These are phyloP conservation scores for Hypercompe scribonia DNA, from an alignment of 2,888 invertebrate genomes.

Conservation along the genomic window DNA sequence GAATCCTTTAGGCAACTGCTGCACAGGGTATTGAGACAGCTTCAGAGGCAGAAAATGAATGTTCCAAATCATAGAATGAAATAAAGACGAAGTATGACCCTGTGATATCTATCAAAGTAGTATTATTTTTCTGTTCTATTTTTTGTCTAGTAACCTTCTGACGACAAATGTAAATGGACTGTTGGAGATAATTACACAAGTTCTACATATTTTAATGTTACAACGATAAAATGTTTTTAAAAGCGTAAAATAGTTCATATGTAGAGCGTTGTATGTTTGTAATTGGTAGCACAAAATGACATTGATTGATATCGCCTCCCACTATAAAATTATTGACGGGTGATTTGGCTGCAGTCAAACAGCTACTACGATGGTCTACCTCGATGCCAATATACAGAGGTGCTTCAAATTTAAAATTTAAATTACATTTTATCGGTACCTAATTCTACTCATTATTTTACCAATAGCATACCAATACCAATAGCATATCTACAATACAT, in stretches of 20 bases:
- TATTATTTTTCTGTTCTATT: no score
- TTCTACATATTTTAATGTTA: neutral
- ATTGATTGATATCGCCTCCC: constrained; percentile 40
- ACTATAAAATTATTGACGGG: constrained; percentile 52
- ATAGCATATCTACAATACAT: no score
- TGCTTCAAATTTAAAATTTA: constrained; percentile 1
- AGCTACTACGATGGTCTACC: constrained; percentile 49
- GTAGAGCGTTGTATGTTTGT: neutral
- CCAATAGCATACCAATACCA: no score
- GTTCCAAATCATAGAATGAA: no score
- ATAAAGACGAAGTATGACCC: no score
- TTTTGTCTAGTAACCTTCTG: no score
- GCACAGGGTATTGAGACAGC: no score
- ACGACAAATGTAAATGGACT: neutral
- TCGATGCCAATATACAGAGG: constrained; percentile 53
- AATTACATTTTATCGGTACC: no score
- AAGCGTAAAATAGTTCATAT: neutral
- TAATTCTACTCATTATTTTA: no score
- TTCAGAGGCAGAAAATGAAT: no score
- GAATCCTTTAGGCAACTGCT: no score
- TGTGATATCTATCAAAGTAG: no score
- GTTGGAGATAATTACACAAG: neutral
- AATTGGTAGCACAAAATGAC: constrained; percentile 25
- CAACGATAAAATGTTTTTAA: neutral
- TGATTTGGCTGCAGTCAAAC: constrained; percentile 63